phyloP scores from a whole-genome alignment of 2,888 invertebrate genomes.

The Eristalinus sepulchralis region DNA sequence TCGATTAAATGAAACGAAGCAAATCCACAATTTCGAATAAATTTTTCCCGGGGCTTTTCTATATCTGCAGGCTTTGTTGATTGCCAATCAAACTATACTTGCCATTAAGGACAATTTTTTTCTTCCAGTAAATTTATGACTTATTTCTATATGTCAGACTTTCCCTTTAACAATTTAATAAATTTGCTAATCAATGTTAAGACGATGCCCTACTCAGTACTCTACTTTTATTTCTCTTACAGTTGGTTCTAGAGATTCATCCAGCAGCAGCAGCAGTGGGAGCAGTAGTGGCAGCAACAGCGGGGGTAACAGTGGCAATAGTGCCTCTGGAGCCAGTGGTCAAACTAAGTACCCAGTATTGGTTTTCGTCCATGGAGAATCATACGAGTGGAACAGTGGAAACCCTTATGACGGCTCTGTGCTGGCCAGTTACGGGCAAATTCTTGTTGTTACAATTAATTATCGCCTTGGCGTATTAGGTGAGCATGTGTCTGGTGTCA shows the following conservation, averaged over 20 bases:
- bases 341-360: conserved; percentile 90
- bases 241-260: conserved; percentile 80
- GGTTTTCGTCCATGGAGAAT: conserved; percentile 97
- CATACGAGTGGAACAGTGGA: conserved; percentile 98
- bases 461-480: conserved; percentile 91
- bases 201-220: conserved; percentile 14
- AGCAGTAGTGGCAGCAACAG: conserved; percentile 71
- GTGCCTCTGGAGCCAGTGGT: conserved; percentile 82
- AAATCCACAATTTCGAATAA: too few relatives aligned
- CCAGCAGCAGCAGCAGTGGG: conserved; percentile 72
- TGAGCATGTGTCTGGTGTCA: conserved; percentile 82
- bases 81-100: too few relatives aligned
- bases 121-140: too few relatives aligned
- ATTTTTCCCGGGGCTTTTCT: too few relatives aligned
- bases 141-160: background rate
- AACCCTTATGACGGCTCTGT: conserved; percentile 99
- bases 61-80: too few relatives aligned
- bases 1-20: too few relatives aligned
- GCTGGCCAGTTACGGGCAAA: conserved; percentile 94
- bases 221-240: conserved; percentile 70
- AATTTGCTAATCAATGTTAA: conserved; percentile 70
- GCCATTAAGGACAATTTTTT: too few relatives aligned
- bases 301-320: conserved; percentile 65
- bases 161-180: conserved; percentile 54
- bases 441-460: conserved; percentile 94